phyloP scores from a whole-genome alignment of 1,140 invertebrate species.

The Thalassaphorura encarpata region DNA sequence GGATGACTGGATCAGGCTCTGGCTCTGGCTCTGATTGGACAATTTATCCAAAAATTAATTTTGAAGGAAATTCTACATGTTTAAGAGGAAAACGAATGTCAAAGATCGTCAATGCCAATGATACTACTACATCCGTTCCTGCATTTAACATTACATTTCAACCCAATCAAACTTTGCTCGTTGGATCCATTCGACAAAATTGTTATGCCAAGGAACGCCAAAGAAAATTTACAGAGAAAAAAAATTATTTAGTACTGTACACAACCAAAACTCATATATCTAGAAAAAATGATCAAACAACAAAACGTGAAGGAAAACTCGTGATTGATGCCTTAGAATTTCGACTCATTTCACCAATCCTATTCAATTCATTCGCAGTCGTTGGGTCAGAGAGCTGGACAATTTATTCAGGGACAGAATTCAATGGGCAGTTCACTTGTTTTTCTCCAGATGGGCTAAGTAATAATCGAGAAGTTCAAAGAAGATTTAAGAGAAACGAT shows the following conservation, averaged over 20 bases:
- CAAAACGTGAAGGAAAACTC: not conserved
- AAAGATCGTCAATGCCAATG: too few species aligned
- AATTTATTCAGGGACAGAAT: slow-evolving; percentile 6
- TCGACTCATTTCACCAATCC: not conserved
- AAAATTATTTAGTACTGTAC: not conserved
- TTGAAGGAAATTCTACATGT: not conserved
- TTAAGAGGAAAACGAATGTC: not conserved
- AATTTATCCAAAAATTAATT: not conserved
- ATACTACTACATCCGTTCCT: not conserved
- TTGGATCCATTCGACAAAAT: not conserved
- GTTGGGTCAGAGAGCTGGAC: slow-evolving; percentile 1
- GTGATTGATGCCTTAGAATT: not conserved
- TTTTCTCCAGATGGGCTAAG: not conserved
- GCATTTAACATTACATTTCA: not conserved
- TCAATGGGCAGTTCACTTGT: slow-evolving; percentile 1
- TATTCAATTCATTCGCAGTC: not conserved
- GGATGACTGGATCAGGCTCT: not conserved
- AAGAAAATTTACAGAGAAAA: not conserved
- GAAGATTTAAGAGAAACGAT: too few species aligned
- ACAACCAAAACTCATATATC: not conserved
- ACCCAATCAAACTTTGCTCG: not conserved
- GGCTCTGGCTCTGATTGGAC: not conserved
- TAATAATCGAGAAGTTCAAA: too few species aligned
- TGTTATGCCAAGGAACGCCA: not conserved
- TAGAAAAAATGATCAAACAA: not conserved